Base-by-base conservation (phyloP, 2,113 vertebrate genomes). In the Phycodurus eques region DNA sequence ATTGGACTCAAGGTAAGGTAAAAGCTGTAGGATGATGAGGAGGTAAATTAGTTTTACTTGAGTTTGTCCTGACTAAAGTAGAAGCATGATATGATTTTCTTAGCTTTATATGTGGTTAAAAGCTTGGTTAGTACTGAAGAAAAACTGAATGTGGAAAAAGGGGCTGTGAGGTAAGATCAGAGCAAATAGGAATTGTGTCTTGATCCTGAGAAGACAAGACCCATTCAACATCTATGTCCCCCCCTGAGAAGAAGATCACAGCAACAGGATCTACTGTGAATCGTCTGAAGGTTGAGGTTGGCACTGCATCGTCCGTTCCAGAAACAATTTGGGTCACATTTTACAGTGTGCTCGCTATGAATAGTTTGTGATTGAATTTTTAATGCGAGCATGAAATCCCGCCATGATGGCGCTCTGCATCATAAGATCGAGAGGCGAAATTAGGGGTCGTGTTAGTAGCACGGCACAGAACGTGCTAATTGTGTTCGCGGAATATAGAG, bases 1-100 rank as follows among this genome's bases (percentile, higher is more conserved):
- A 83, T 96, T 98, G 78, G 95, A 95, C 57, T 89, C 92, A 1
- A 98, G 93, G 80, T 96, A 98, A 0, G 95, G 96, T 54, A 99
- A 91, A 71, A 98, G 92, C 97, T 99, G 93, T 42, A 80, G 75
- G 71, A 74, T 62, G 68, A 70, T 76, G 33, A 31, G 12, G 67
- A 53, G 66, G 47, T 1, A 65, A 39, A 53, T 79, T 12, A 19
- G 15, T 59, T 68, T 71, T n/a, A 68, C 1, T 46, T 57, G 1
- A 39, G 71, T 66, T 31, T 27, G 3, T 17, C 17, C n/a, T 47
- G 43, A 46, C 63, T 22, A 46, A 65, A 44, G 63, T 44, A 44
- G n/a, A 46, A 22, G 2, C 2, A 5, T 35, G 59, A 65, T 46
- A 13, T 22, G 39, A 65, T 65, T 47, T 66, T 10, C 19, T n/a